Evolutionary conservation across 2,888 invertebrate species (phyloP).

Genomic region (Caenorhabditis afra): DNA sequence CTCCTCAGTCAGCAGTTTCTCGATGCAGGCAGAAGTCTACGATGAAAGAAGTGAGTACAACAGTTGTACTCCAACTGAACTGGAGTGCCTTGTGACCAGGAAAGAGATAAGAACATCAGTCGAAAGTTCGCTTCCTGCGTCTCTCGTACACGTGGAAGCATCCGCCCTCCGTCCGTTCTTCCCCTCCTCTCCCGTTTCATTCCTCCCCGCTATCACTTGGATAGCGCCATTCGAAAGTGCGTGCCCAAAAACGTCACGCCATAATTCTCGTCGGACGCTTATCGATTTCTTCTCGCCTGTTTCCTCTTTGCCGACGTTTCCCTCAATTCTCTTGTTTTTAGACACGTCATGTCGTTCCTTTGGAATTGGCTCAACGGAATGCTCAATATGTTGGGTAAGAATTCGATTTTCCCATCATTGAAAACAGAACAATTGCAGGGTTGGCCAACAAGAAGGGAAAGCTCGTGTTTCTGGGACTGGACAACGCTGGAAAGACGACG

Average conservation of each 20-base stretch:
- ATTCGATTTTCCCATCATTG: neutral
- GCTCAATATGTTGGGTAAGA: slow-evolving; percentile 82
- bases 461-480: slow-evolving; percentile 96
- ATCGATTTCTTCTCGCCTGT: slow-evolving; percentile 6
- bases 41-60: neutral
- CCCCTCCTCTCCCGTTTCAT: neutral
- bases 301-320: neutral
- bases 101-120: no score
- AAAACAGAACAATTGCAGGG: slow-evolving; percentile 85
- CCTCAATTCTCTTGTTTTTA: neutral
- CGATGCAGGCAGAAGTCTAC: no score
- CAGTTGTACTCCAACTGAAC: neutral
- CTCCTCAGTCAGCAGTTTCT: no score
- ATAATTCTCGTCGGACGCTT: neutral
- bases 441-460: slow-evolving; percentile 99
- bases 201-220: slow-evolving; percentile 7
- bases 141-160: slow-evolving; percentile 2
- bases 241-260: slow-evolving; percentile 26
- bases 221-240: slow-evolving; percentile 8
- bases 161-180: neutral
- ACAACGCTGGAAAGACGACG: slow-evolving; percentile 99
- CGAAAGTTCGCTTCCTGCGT: neutral
- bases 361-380: slow-evolving; percentile 83
- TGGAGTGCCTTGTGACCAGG: no score
- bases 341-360: slow-evolving; percentile 80